Conservation (phyloP, 2,888 invertebrate species). For the Neria commutata region DNA sequence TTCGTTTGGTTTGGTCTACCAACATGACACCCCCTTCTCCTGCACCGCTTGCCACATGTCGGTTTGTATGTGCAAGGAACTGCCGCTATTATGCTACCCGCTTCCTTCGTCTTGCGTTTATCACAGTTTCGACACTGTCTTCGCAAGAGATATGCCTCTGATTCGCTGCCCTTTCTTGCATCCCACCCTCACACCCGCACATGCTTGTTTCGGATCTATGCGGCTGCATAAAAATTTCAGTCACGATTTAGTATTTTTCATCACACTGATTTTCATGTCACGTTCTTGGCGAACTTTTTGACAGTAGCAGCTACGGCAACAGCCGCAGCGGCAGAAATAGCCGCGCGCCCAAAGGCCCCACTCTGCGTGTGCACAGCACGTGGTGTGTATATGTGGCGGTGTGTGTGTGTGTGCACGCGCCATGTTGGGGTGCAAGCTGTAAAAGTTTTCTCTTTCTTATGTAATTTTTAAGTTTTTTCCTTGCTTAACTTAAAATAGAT, state of each 20-base stretch:
- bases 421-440: neutral
- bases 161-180: constrained; percentile 6
- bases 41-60: neutral
- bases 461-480: neutral
- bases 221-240: constrained; percentile 42
- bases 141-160: too few relatives aligned
- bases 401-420: neutral
- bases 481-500: too few relatives aligned
- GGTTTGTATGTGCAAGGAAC: neutral
- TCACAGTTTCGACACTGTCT: neutral
- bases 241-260: constrained; percentile 57
- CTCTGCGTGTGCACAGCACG: neutral
- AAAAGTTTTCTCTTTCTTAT: neutral
- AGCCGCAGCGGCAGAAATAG: neutral
- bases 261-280: constrained; percentile 58
- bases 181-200: neutral
- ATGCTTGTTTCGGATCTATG: neutral
- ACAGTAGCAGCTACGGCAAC: neutral
- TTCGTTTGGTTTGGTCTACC: neutral
- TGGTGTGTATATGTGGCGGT: neutral
- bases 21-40: neutral
- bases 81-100: neutral
- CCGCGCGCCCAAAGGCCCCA: neutral
- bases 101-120: neutral
- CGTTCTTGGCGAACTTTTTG: constrained; percentile 51